Base-by-base conservation (phyloP, 1,140 invertebrate genomes). In the Atta texana region DNA sequence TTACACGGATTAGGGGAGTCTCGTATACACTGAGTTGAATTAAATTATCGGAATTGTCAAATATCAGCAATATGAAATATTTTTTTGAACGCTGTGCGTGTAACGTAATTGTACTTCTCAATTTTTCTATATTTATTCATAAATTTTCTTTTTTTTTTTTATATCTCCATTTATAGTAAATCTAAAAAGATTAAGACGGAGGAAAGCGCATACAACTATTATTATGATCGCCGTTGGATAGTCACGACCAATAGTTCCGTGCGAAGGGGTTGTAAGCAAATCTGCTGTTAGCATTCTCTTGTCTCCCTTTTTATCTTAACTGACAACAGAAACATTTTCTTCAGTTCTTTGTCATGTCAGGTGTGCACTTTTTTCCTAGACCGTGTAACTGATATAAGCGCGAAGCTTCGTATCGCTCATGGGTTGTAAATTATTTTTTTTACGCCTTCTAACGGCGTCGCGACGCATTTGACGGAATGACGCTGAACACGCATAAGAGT, bases 1-100 rank as follows among this genome's bases (percentile, higher is more conserved):
- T 93, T 93, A 93, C 66, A 75, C 64, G 89, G 87, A 93, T 93
- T 91, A 92, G 68, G 72, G 72, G n/a, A 39, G 31, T 55, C 59
- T 49, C 18, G 24, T 31, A 51, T 28, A 90, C 77, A 84, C 88
- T 72, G 76, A 90, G 88, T 90, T 44, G 71, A 90, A 89, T 90
- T 77, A 31, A 66, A 66, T 69, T 59, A 39, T 5, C 3, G 21
- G 4, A 44, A 24, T 34, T 66, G 2, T 1, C 64, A 55, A 78
- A 74, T 78, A 85, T 86, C 76, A 57, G 10, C 24, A 34, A 53
- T 51, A 51, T 28, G 14, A 80, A 57, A 3, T 51, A 28, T 31
- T 82, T 53, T 74, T 61, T 72, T 5, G 8, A 71, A 12, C 3
- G 24, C n/a, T 69, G 5, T n/a, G 10, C n/a, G 18, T n/a, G 12